Conservation (phyloP, 2,888 invertebrate genomes). For the Drosophila prolongata region DNA sequence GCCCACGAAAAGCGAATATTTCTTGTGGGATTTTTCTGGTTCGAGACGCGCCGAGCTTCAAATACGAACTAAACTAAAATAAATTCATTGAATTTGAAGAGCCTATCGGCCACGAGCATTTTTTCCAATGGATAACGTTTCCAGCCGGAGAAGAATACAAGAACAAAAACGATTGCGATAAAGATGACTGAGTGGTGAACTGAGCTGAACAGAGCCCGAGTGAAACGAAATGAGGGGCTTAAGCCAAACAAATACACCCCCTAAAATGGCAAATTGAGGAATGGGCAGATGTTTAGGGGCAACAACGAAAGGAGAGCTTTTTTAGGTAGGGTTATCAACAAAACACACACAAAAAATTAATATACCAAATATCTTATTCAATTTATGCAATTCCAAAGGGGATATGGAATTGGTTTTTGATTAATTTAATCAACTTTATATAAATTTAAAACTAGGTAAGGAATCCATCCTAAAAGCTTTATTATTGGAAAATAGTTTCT, state of each 20-base stretch:
- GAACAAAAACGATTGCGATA: conserved; percentile 51
- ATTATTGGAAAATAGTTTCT: too few relatives aligned
- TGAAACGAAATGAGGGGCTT: conserved; percentile 13
- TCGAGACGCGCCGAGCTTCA: conserved; percentile 53
- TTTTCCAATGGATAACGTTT: conserved; percentile 42
- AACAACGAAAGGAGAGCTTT: not conserved
- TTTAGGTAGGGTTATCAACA: not conserved
- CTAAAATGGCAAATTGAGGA: conserved; percentile 29
- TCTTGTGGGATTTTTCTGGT: conserved; percentile 27
- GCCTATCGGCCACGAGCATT: conserved; percentile 26
- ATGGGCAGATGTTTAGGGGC: conserved; percentile 1
- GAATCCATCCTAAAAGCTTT: too few relatives aligned
- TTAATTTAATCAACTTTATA: too few relatives aligned
- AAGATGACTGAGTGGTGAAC: conserved; percentile 36
- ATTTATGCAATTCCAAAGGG: too few relatives aligned
- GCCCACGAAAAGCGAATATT: conserved; percentile 43
- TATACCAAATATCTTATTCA: too few relatives aligned
- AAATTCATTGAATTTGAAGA: conserved; percentile 44
- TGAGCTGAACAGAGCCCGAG: conserved; percentile 29
- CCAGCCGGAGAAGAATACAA: conserved; percentile 54
- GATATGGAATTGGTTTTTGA: too few relatives aligned
- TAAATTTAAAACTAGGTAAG: too few relatives aligned
- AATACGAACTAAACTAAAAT: conserved; percentile 56
- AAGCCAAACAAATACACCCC: conserved; percentile 68
- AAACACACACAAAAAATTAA: too few relatives aligned